A percentile compares a stretch with the other conserved stretches of the same genome.
Conservation (phyloP, 92 coral and sea anemone species). For the Umimayanthus kanabou region DNA sequence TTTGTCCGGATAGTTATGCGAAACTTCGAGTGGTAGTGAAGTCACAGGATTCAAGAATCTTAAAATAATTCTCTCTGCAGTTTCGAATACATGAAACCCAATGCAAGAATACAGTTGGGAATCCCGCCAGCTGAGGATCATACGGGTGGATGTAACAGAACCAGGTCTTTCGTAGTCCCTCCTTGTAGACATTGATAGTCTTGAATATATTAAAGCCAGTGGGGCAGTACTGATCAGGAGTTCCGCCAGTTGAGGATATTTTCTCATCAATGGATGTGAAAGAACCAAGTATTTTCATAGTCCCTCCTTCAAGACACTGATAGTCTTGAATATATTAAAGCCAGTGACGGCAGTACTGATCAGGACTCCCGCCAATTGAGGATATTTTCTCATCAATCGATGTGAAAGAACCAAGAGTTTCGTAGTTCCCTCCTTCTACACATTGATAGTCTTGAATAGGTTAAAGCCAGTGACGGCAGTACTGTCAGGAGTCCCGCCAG, state of each 20-base stretch:
- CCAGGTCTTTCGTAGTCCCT: not conserved
- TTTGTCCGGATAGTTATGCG: not conserved
- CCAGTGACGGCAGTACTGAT: too few relatives aligned
- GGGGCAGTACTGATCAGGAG: not conserved
- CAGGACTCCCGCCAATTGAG: slow-evolving; percentile 41
- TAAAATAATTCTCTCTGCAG: slow-evolving; percentile 29
- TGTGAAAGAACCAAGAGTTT: too few relatives aligned
- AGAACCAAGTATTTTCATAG: not conserved
- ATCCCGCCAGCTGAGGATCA: slow-evolving; percentile 31
- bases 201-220: slow-evolving; percentile 20
- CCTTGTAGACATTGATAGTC: slow-evolving; percentile 70
- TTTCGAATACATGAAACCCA: slow-evolving; percentile 43
- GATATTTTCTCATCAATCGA: slow-evolving; percentile 7
- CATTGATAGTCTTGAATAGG: slow-evolving; percentile 86
- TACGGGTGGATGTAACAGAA: not conserved
- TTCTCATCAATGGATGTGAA: not conserved
- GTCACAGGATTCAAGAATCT: too few relatives aligned
- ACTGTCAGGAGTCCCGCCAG: slow-evolving; percentile 35
- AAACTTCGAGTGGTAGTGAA: too few relatives aligned
- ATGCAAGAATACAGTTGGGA: too few relatives aligned
- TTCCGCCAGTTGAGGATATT: too few relatives aligned
- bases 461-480: slow-evolving; percentile 79
- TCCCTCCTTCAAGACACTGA: slow-evolving; percentile 61
- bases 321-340: slow-evolving; percentile 59
- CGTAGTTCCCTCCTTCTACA: slow-evolving; percentile 18